phyloP scores from a whole-genome alignment of 2,113 vertebrate species.

The Poecile atricapillus region DNA sequence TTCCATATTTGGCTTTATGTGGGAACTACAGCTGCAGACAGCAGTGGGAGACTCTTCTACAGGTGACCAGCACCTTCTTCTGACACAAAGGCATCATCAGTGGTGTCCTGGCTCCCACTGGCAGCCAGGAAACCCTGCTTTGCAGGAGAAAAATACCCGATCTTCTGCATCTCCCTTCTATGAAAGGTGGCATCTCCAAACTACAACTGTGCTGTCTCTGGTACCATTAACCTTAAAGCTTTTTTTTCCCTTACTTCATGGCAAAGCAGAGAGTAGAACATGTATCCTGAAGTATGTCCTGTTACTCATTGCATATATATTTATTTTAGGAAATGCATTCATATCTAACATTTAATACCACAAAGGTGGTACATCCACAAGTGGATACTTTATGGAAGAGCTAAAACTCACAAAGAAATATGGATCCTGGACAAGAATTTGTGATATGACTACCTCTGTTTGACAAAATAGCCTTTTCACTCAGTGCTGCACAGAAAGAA shows the following conservation, averaged over 20 bases:
- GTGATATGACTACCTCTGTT: neutral
- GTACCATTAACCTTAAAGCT: neutral
- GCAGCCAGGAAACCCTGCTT: neutral
- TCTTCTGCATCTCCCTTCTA: neutral
- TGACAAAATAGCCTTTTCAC: neutral
- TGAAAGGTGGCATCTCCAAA: neutral
- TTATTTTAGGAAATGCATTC: neutral
- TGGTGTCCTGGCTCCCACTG: neutral
- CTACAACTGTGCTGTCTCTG: fast-evolving
- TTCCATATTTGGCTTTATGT: neutral
- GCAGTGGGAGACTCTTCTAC: neutral
- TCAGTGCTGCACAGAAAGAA: neutral
- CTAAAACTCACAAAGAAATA: neutral
- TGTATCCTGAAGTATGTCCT: neutral
- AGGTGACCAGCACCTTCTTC: neutral
- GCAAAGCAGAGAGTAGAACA: neutral
- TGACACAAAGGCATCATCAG: neutral
- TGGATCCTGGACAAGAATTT: neutral
- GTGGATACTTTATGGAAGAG: neutral
- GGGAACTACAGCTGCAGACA: neutral
- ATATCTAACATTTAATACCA: neutral
- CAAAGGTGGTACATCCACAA: neutral
- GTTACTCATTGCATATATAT: neutral
- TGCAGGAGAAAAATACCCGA: neutral
- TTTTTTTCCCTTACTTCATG: neutral